phyloP scores from a whole-genome alignment of 37 sponge, comb jelly and placozoan species.

The Beroe forskalii region DNA sequence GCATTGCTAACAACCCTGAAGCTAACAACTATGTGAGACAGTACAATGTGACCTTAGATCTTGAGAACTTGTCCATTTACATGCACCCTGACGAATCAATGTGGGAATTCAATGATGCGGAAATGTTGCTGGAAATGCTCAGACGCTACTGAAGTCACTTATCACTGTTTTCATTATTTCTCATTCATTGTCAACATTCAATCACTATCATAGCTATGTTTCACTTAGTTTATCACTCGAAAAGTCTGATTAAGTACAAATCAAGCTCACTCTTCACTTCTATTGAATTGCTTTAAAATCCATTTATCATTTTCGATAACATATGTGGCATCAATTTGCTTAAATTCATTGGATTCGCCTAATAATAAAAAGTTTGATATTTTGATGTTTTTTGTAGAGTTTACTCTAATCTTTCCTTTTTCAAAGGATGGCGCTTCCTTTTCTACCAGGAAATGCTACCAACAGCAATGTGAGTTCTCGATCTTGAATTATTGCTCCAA shows the following conservation, averaged over 20 bases:
- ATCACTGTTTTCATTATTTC: neutral
- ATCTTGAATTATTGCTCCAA: neutral
- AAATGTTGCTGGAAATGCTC: conserved; percentile 50
- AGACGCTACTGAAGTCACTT: neutral
- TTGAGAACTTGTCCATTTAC: conserved; percentile 30
- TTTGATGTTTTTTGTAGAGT: too few relatives aligned
- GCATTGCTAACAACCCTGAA: conserved; percentile 14
- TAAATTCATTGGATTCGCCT: too few relatives aligned
- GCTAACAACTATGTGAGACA: neutral
- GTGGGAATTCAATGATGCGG: conserved; percentile 65
- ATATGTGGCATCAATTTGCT: too few relatives aligned
- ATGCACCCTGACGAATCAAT: conserved; percentile 64
- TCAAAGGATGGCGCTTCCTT: conserved; percentile 88
- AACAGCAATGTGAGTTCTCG: conserved; percentile 78
- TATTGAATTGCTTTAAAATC: too few relatives aligned
- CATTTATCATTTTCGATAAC: too few relatives aligned
- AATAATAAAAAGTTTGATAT: too few relatives aligned
- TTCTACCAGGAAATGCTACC: conserved; percentile 91
- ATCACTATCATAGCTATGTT: neutral
- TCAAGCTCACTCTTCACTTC: too few relatives aligned
- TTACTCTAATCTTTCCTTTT: too few relatives aligned
- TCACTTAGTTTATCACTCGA: neutral
- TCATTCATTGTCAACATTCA: neutral
- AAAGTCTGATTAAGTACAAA: neutral
- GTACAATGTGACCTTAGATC: conserved; percentile 10